These are phyloP conservation scores for Aleadryas rufinucha DNA, from an alignment of 2,113 vertebrate genomes.

Conservation along the genomic window DNA sequence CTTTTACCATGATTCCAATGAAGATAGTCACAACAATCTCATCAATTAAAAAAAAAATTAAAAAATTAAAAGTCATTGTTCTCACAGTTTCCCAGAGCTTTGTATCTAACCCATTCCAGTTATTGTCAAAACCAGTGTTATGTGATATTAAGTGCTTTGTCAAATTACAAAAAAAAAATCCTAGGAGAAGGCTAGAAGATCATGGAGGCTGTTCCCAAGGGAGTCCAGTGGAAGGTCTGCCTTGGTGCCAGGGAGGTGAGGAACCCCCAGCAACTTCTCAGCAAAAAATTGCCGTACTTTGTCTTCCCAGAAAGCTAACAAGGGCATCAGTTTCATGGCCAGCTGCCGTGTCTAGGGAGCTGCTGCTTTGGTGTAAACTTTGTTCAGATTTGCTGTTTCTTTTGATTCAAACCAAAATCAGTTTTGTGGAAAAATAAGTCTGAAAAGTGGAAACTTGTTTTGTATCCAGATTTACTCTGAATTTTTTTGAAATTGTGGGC, in stretches of 20 bases:
- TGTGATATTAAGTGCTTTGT: not conserved
- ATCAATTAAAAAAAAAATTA: not conserved
- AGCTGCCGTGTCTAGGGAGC: not conserved
- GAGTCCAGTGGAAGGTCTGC: not conserved
- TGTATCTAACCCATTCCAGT: not conserved
- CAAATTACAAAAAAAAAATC: not conserved
- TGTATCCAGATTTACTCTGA: not conserved
- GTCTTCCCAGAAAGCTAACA: not conserved
- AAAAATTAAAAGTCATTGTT: not conserved
- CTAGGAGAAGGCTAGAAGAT: not conserved
- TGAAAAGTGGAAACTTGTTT: not conserved
- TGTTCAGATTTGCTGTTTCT: not conserved
- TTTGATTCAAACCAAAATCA: not conserved
- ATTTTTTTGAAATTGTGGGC: not conserved
- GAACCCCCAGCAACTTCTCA: not conserved
- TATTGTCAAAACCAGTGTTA: not conserved
- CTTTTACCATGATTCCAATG: not conserved
- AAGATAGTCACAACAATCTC: not conserved
- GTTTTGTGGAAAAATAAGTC: not conserved
- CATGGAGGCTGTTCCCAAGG: not conserved
- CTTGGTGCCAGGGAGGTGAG: not conserved
- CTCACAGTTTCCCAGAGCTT: not conserved
- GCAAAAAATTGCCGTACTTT: not conserved
- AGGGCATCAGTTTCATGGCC: not conserved
- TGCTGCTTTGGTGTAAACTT: not conserved